These are phyloP conservation scores for Aeoliscus strigatus DNA, from an alignment of 2,797 vertebrate genomes.

Conservation along the genomic window DNA sequence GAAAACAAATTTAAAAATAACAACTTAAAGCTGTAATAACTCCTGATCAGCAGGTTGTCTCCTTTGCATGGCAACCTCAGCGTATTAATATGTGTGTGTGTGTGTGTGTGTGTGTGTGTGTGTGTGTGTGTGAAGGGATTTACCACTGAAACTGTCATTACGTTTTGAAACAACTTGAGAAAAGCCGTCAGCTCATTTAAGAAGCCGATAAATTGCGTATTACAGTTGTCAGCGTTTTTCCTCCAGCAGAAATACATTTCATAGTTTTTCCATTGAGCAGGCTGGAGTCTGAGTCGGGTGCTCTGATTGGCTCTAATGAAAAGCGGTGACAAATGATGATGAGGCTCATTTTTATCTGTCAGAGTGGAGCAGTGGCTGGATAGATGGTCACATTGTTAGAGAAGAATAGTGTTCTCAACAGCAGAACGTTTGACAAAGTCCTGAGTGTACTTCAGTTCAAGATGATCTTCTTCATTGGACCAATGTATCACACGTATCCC, in stretches of 20 bases:
- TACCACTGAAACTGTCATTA: slow-evolving; percentile 30
- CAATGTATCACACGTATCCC: no score
- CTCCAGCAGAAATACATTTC: slow-evolving; percentile 19
- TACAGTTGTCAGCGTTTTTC: slow-evolving; percentile 38
- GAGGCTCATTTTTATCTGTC: slow-evolving; percentile 35
- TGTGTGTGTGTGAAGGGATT: no score
- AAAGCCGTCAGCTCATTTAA: slow-evolving; percentile 14
- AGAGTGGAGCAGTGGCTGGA: slow-evolving; percentile 30
- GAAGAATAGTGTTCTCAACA: no score
- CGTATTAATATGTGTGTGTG: no score
- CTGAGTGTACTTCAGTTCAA: slow-evolving; percentile 26
- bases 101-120: no score
- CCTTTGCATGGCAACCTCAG: no score
- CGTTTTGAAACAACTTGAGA: slow-evolving; percentile 24
- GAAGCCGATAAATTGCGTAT: slow-evolving; percentile 13
- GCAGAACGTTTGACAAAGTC: not conserved
- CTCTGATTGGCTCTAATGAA: no score
- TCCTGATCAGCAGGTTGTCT: no score
- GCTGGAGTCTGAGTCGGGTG: slow-evolving; percentile 13
- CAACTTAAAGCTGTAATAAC: no score
- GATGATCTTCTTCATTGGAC: slow-evolving; percentile 35
- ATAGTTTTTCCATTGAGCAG: slow-evolving; percentile 20
- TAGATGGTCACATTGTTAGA: no score
- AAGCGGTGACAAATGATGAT: no score
- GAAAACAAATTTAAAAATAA: no score